phyloP scores from a whole-genome alignment of 2,113 vertebrate species.

The Atrichornis clamosus region DNA sequence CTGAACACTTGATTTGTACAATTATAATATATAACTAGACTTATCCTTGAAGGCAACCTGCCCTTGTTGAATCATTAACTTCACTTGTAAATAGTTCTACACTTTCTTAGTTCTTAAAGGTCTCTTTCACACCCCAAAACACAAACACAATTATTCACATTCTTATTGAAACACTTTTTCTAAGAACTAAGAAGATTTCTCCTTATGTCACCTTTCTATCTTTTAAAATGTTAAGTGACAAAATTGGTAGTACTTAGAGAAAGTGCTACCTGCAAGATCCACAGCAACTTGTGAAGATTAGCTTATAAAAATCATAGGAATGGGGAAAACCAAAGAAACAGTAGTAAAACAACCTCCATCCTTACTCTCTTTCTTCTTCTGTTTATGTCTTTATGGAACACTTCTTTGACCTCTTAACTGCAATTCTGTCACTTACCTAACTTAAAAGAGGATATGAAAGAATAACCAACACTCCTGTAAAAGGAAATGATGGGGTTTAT shows the following conservation, averaged over 20 bases:
- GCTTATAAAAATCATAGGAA: neutral
- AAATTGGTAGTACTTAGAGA: neutral
- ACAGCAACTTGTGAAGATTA: neutral
- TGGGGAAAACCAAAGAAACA: neutral
- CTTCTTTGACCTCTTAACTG: neutral
- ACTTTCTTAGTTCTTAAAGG: neutral
- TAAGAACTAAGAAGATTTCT: neutral
- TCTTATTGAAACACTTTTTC: neutral
- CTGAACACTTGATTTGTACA: neutral
- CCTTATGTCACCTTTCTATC: neutral
- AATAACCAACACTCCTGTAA: neutral
- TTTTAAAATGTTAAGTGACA: neutral
- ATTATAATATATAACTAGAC: neutral
- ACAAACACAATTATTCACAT: neutral
- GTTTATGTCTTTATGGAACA: neutral
- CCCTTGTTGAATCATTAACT: conserved; percentile 26
- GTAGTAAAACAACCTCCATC: neutral
- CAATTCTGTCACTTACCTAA: neutral
- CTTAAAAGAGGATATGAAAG: neutral
- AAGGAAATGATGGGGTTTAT: neutral
- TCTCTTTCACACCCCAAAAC: neutral
- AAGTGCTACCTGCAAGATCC: neutral
- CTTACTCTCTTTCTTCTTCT: neutral
- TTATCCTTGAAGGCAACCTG: neutral
- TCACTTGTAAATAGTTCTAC: neutral